Base-by-base conservation (phyloP, 2,888 invertebrate species). In the Frankliniella fusca region DNA sequence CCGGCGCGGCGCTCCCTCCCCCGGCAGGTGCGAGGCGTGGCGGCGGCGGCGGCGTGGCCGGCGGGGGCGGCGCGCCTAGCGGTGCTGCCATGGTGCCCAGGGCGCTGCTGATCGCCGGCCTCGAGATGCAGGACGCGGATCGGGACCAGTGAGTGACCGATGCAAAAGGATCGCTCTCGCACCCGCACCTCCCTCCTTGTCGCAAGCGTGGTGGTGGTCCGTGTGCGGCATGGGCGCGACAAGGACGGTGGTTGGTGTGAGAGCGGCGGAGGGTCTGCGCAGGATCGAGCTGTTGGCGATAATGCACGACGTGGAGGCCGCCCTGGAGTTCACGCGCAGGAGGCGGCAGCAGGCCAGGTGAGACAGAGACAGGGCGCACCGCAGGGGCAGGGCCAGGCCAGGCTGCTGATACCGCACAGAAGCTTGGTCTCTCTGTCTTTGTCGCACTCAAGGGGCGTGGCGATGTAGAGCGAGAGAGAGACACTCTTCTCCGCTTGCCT, bases 1-100 rank as follows among this genome's bases (percentile, higher is more conserved):
- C 3, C 54, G 54, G 12, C 20, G 20, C 54, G 2, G 10, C 12
- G 15, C 54, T 54, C 54, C 15, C 54, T 54, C 54, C 18, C 12
- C 18, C 61, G 18, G 38, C 61, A 61, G 61, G 61, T 61, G 61
- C 61, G 61, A 7, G 61, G n/a, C 12, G 61, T 3, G 61, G 61
- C 23, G 27, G 70, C 23, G 70, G 70, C n/a, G 70, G 15, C 70
- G 70, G 70, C 23, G 70, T 7, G 23, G 70, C 70, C 38, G 38
- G 38, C 38, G 38, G 38, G 38, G 65, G 20, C 65, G 70, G 70
- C 70, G 70, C 15, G 70, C 70, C 23, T 3, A 38, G 38, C 9
- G 54, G 54, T 18, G 54, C 27, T 12, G 70, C 27, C 70, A 76
- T 76, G 70, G 70, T 76, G 70, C 70, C 70, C 70, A 18, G 61